These are phyloP conservation scores for Drosophila trapezifrons DNA, from an alignment of 1,140 invertebrate species.

Conservation along the genomic window DNA sequence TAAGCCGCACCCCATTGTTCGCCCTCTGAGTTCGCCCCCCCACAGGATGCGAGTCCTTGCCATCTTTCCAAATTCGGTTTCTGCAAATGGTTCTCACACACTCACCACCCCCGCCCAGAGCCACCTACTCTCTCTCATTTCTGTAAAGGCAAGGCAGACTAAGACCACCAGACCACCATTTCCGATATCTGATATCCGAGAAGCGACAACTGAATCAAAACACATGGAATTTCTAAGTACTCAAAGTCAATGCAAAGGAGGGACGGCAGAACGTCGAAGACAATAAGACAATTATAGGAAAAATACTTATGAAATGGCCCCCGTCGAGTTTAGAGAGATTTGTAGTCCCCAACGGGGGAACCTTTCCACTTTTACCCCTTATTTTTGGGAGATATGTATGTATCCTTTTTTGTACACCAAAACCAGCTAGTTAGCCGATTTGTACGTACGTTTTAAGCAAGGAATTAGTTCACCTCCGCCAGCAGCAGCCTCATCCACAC, in stretches of 20 bases:
- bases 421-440: conserved; percentile 24
- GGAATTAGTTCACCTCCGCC: conserved; percentile 19
- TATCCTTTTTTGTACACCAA: conserved; percentile 47
- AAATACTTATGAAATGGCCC: conserved; percentile 61
- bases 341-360: conserved; percentile 38
- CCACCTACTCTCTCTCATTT: conserved; percentile 34
- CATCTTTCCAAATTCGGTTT: conserved; percentile 62
- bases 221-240: conserved; percentile 54
- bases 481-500: conserved; percentile 15
- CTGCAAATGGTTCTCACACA: conserved; percentile 28
- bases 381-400: conserved; percentile 36
- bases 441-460: conserved; percentile 29
- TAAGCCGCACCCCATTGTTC: conserved; percentile 60
- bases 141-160: conserved; percentile 15
- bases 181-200: conserved; percentile 23
- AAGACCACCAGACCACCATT: too few species aligned
- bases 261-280: conserved; percentile 68
- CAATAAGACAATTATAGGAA: conserved; percentile 70
- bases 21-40: conserved; percentile 37
- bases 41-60: background rate
- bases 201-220: conserved; percentile 60
- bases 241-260: conserved; percentile 42
- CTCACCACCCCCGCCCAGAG: conserved; percentile 1
- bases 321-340: conserved; percentile 51
- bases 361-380: conserved; percentile 42